Evolutionary conservation across 2,888 invertebrate species (phyloP).

Genomic region (Tachina fera): DNA sequence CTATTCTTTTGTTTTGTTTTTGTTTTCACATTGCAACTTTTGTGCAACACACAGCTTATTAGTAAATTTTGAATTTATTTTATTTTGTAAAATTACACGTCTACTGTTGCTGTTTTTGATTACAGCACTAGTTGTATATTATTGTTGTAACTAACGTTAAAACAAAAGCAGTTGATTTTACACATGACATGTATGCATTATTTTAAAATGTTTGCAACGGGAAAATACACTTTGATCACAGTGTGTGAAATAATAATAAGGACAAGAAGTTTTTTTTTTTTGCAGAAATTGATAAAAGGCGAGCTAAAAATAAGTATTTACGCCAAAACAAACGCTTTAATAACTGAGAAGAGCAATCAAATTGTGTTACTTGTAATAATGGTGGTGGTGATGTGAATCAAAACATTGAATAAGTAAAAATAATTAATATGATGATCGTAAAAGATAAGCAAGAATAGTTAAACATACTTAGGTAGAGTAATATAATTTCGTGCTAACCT

Average conservation of each 20-base stretch:
- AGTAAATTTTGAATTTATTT: constrained; percentile 78
- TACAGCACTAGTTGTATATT: not conserved
- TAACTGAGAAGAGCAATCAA: too few relatives aligned
- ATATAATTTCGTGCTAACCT: too few relatives aligned
- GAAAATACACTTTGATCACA: constrained; percentile 1
- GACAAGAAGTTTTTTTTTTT: not conserved
- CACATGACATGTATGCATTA: constrained; percentile 16
- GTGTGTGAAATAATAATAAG: not conserved
- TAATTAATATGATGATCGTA: too few relatives aligned
- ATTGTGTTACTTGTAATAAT: too few relatives aligned
- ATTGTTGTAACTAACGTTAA: constrained; percentile 46
- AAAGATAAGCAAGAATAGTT: too few relatives aligned
- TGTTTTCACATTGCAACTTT: constrained; percentile 32
- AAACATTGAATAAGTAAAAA: too few relatives aligned
- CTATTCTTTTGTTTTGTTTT: constrained; percentile 44
- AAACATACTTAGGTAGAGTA: too few relatives aligned
- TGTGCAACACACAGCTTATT: constrained; percentile 77
- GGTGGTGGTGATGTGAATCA: too few relatives aligned
- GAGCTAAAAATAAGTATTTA: too few relatives aligned
- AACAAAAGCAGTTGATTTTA: constrained; percentile 36
- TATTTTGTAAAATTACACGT: constrained; percentile 29
- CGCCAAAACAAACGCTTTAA: too few relatives aligned
- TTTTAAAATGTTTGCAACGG: not conserved
- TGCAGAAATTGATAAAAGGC: too few relatives aligned
- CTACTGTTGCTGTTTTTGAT: constrained; percentile 21